Evolutionary conservation across 2,113 vertebrate genomes (phyloP).

Genomic region (Entomyzon cyanotis): DNA sequence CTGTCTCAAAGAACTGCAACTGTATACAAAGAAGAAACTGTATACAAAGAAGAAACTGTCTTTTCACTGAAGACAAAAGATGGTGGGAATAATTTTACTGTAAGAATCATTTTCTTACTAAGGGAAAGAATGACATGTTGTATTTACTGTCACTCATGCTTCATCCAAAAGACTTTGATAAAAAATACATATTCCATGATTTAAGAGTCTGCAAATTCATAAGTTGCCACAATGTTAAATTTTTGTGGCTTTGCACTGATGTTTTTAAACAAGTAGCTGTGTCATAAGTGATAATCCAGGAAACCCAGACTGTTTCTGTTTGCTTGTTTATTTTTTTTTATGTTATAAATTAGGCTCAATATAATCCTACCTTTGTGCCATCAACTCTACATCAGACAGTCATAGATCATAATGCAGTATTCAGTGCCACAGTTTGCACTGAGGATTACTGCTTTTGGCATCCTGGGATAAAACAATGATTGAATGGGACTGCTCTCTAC

Average conservation of each 20-base stretch:
- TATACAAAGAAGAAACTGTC: not conserved
- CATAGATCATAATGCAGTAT: conserved; percentile 3
- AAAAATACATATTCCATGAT: not conserved
- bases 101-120: not conserved
- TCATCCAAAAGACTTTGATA: not conserved
- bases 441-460: conserved; percentile 3
- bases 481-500: conserved; percentile 12
- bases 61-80: not conserved
- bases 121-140: not conserved
- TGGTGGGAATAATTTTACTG: not conserved
- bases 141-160: not conserved
- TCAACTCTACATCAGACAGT: not conserved
- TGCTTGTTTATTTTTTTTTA: conserved; percentile 35
- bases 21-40: not conserved
- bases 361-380: conserved; percentile 38
- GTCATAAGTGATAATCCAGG: conserved; percentile 8
- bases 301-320: conserved; percentile 26
- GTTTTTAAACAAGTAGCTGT: conserved; percentile 24
- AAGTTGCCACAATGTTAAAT: not conserved
- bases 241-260: not conserved
- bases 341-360: not conserved
- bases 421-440: not conserved
- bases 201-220: not conserved
- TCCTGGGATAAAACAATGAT: not conserved
- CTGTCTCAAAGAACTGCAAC: not conserved